Base-by-base conservation (phyloP, 2,888 invertebrate species). In the Chymomyza fuscimana region DNA sequence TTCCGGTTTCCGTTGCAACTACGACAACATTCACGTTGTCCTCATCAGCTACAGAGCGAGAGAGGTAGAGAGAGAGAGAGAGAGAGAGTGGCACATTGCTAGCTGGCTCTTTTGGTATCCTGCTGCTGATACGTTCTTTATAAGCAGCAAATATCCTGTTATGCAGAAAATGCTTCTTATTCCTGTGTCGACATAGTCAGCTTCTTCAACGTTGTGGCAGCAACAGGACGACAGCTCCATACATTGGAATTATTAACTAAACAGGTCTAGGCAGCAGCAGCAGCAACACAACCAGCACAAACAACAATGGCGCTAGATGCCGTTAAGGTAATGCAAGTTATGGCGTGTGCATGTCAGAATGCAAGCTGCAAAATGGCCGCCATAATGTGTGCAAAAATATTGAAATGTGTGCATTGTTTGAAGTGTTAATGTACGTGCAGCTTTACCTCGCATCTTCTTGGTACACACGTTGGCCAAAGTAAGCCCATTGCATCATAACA, bases 181-280 rank as follows among this genome's bases (percentile, higher is more conserved):
- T 74, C 62, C 76, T 73, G 71, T 72, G 74, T 73, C 78, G 67
- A 60, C 64, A 25, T 56, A 50, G 65, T 65, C 72, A n/a, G 73
- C 60, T 16, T 46, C 40, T 46, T 46, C 40, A 46, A 46, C 40
- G 12, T 12, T 46, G 40, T 46, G 40, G 40, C 40, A 65, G 63
- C 72, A 54, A 63, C 62, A 70, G 67, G 64, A 58, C 66, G 73
- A 72, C 73, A 79, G 68, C 79, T 74, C 72, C 66, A 77, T 82
- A 79, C 87, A 80, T 79, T 80, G 86, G 79, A 88, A 89, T 89
- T 88, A 88, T 88, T 88, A 82, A 88, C 84, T 83, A 78, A 86
- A 83, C 78, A 79, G 79, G 65, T 22, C 12, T 54, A 54, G 54
- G 54, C 54, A 54, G 32, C 32, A 5, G 54, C 69, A 56, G 63